phyloP scores from a whole-genome alignment of 2,797 vertebrate species.

The Esox lucius region DNA sequence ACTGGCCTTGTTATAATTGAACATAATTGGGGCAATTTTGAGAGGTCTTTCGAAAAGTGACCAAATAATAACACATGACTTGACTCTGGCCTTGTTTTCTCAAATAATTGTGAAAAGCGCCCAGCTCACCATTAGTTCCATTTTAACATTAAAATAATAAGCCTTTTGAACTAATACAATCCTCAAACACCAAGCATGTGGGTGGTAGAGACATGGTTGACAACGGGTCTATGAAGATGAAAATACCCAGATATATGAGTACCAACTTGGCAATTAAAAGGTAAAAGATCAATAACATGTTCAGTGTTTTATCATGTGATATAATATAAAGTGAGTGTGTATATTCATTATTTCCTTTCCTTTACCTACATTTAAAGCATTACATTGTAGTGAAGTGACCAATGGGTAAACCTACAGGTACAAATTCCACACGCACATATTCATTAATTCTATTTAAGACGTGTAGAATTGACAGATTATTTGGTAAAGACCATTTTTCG shows the following conservation, averaged over 20 bases:
- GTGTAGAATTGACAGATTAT: not conserved
- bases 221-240: slow-evolving; percentile 44
- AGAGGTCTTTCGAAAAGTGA: slow-evolving; percentile 78
- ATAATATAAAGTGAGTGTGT: not conserved
- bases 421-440: not conserved
- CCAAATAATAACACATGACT: slow-evolving; percentile 83
- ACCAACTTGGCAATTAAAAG: slow-evolving; percentile 48
- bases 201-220: slow-evolving; percentile 54
- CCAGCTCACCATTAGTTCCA: slow-evolving; percentile 81
- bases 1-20: slow-evolving; percentile 98
- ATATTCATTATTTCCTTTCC: not conserved
- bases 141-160: slow-evolving; percentile 86
- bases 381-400: not conserved
- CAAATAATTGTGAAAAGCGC: slow-evolving; percentile 81
- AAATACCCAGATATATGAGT: slow-evolving; percentile 6
- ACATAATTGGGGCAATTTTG: slow-evolving; percentile 96
- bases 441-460: not conserved
- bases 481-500: not conserved
- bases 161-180: slow-evolving; percentile 81
- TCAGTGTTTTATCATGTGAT: not conserved
- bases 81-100: slow-evolving; percentile 81
- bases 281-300: not conserved
- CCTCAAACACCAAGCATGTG: slow-evolving; percentile 70
- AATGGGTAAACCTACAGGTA: not conserved
- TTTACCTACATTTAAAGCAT: not conserved